Evolutionary conservation across 2,888 invertebrate genomes (phyloP), one percentile per base, ranked within the genome.

Genomic region (Caradrina kadenii): DNA sequence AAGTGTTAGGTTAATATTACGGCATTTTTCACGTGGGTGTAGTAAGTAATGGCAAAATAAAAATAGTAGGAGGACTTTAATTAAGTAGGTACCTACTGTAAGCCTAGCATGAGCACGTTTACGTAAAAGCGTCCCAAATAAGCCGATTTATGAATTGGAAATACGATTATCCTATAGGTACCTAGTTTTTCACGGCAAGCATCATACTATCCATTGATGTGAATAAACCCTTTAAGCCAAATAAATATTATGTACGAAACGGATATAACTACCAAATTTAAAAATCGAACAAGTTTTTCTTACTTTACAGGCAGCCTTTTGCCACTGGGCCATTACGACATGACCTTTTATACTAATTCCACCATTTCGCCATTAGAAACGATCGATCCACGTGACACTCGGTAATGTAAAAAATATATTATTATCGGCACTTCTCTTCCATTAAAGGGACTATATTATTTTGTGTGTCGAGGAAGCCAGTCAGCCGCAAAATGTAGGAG

Each of bases 381-480:
- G n/a, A 58, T 42, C 17, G 17, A 19, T 15, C 48, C 26, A 59
- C 19, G 49, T 15, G 26, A 21, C 15, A 62, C 35, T 62, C 15
- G 6, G 17, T 17, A 48, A 67, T 45, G 19, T 49, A 62, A 68
- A 77, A 54, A 62, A 21, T 58, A 49, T 62, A 48, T 35, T 62
- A 48, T 35, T 35, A 35, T 68, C 26, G 31, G 17, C 49, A 15
- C 21, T 53, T 70, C 35, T 67, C 59, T 22, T 60, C 50, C 66
- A 55, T 67, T 79, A 73, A 62, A 69, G 62, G 48, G 59, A 56
- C 50, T 69, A 64, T 61, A 66, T 68, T 70, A 69, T 71, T 66
- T 67, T 83, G 76, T 82, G 82, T 79, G 67, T 62, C 35, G 22
- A 72, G 63, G 54, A 76, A 79, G 53, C 80, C 64, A 79, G 65